A percentile compares a stretch with the other conserved stretches of the same genome.
phyloP scores from a whole-genome alignment of 2,888 invertebrate genomes.

The Andrena chrysosceles region DNA sequence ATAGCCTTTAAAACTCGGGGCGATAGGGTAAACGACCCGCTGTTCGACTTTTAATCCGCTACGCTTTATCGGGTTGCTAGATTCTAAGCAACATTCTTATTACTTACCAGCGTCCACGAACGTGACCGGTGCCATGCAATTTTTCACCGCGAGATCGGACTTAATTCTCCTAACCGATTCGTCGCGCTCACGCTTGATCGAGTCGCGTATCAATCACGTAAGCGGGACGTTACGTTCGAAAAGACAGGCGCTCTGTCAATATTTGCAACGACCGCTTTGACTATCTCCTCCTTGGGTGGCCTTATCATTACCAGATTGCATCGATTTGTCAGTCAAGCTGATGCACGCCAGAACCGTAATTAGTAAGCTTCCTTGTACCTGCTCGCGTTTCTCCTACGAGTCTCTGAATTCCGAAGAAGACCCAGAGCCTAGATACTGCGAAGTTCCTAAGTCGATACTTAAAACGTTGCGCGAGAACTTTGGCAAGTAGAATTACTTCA shows the following conservation, averaged over 20 bases:
- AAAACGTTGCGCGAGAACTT: no score
- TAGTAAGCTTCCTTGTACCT: background rate
- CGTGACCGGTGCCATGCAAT: background rate
- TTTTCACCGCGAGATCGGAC: background rate
- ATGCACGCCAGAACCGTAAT: conserved; percentile 23
- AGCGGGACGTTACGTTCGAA: conserved; percentile 31
- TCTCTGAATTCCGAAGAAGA: no score
- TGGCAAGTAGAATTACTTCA: no score
- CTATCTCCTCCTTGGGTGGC: conserved; percentile 48
- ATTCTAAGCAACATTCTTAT: background rate
- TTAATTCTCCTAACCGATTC: conserved; percentile 18
- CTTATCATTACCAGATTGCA: conserved; percentile 49
- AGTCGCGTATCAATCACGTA: conserved; percentile 26
- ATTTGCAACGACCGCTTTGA: conserved; percentile 36
- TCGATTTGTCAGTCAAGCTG: conserved; percentile 34
- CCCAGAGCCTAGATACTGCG: no score
- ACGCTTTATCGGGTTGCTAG: background rate
- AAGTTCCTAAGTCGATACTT: no score
- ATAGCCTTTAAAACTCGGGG: background rate
- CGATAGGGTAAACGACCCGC: background rate
- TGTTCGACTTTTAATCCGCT: background rate
- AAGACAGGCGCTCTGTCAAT: conserved; percentile 29
- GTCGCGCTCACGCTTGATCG: background rate
- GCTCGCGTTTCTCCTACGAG: no score
- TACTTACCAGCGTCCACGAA: background rate